Conservation (phyloP, 2,797 vertebrate species). For the Decapterus maruadsi region DNA sequence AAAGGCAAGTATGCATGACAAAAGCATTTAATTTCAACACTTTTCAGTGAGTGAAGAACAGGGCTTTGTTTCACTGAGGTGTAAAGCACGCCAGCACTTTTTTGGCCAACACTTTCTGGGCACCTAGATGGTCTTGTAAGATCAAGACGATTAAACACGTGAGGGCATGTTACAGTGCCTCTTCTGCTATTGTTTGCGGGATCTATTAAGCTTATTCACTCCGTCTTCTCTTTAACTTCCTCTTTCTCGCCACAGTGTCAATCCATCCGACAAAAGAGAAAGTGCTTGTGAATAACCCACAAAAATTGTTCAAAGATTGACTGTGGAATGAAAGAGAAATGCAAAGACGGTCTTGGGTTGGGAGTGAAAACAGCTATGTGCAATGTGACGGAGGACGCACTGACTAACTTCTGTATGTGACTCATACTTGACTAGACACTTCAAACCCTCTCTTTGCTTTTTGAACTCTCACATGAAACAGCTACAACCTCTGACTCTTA, state of each 20-base stretch:
- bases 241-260: background rate
- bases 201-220: background rate
- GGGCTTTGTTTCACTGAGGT: background rate
- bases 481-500: conserved; percentile 36
- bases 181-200: background rate
- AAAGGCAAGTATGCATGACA: background rate
- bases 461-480: conserved; percentile 52
- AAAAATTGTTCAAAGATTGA: conserved; percentile 11
- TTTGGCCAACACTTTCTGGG: background rate
- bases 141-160: conserved; percentile 14
- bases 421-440: conserved; percentile 44
- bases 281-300: conserved; percentile 4
- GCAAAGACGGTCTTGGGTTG: background rate
- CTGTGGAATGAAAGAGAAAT: conserved; percentile 1
- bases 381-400: conserved; percentile 40
- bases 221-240: background rate
- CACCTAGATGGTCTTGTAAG: background rate
- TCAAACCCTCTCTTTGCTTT: conserved; percentile 57
- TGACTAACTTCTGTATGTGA: conserved; percentile 44
- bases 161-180: background rate
- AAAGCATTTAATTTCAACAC: background rate
- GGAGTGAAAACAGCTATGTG: conserved; percentile 7
- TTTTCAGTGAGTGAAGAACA: background rate
- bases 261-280: conserved; percentile 3
- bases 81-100: background rate